Evolutionary conservation across 2,113 vertebrate genomes (phyloP), one percentile per base, ranked within the genome.

Genomic region (Columbina picui): DNA sequence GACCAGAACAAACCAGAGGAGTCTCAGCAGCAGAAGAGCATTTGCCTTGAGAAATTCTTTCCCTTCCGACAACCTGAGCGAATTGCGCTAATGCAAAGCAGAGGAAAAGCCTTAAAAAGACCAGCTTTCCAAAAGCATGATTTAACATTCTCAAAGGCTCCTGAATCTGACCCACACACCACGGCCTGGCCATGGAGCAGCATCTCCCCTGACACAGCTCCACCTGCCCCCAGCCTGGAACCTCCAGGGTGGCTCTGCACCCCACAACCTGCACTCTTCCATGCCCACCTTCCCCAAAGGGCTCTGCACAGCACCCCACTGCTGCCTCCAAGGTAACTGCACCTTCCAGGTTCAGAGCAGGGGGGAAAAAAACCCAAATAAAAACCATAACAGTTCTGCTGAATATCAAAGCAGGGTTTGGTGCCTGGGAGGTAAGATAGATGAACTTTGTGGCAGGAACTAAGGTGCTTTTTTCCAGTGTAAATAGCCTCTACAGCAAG

Each of bases 241-340:
- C 56, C 82, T 36, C 74, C 74, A 82, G 52, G 29, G 34, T 1
- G 12, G 22, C 26, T 87, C 78, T 47, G 47, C 29, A 75, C 11
- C 9, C 10, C 7, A 1, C 30, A 63, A 9, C 30, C 29, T 18
- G 1, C 18, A 21, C 23, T n/a, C 53, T 50, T 70, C 67, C 32
- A 17, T 17, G 26, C n/a, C 45, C 76, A 56, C 67, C 67, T 69
- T 60, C 63, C 43, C 83, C 59, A 4, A 83, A 80, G 73, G 52
- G 84, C 81, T 81, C 79, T 49, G 45, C 0, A 3, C 88, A 74
- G 29, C 89, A 96, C 80, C 93, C 94, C 93, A 83, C 5, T 6
- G 0, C 84, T 22, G 90, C 85, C 87, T 73, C 95, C 94, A 79
- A 76, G 87, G 90, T 87, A 95, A 94, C 92, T 36, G 65, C 88